Base-by-base conservation (phyloP, 2,113 vertebrate genomes). In the Campylorhamphus procurvoides region DNA sequence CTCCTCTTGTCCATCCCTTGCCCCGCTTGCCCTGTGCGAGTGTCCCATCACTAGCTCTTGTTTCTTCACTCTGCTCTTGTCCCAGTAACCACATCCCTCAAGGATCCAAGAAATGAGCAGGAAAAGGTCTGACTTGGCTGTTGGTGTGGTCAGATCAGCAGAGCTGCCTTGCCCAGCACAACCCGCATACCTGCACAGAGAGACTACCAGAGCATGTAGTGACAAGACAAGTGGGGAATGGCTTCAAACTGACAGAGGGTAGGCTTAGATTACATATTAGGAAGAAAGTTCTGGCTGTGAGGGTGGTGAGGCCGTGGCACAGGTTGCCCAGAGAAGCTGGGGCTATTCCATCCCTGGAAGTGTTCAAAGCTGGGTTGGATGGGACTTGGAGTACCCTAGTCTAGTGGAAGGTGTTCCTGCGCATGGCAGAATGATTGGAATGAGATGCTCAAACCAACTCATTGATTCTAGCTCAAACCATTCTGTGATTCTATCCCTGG, bases 31-130 rank as follows among this genome's bases (percentile, higher is more conserved):
- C 10, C 58, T 3, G 35, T 13, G 31, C 5, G 31, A 10, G 53
- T 22, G 23, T 25, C 62, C 35, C 39, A 1, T n/a, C 28, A 1
- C 16, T 10, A 6, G 15, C 7, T 0, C 39, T 2, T 33, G 60
- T 2, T 16, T 12, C 16, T 29, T n/a, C 37, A 3, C 29, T 23
- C 19, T 5, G 20, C 6, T 40, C 28, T 3, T 4, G 75, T 29
- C 53, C 47, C 29, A 3, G 1, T 60, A 15, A 11, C 9, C 18
- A 0, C 44, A 1, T 19, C 47, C 18, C 60, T 7, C 1, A 17
- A 47, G 60, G 25, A 42, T 12, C 25, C 7, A 1, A 28, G 40
- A 19, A 67, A 33, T 1, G 7, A 31, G 49, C 24, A 18, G 37
- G 3, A 59, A 17, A 53, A 22, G 24, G 60, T 4, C 9, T 47